Base-by-base conservation (phyloP, 2,113 vertebrate genomes). In the Ardeotis arabs region DNA sequence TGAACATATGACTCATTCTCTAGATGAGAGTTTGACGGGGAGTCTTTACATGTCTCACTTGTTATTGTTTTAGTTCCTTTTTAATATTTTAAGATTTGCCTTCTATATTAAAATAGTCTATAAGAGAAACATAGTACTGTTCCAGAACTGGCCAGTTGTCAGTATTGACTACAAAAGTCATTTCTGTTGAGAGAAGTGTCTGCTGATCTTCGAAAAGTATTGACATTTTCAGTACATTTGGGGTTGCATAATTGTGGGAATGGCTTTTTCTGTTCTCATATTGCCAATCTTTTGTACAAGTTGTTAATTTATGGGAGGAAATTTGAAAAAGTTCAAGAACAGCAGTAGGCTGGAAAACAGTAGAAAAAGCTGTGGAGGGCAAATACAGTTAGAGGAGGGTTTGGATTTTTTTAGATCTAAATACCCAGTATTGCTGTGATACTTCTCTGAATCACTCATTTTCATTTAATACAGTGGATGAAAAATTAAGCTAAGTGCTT, bases 401-500 rank as follows among this genome's bases (percentile, higher is more conserved):
- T 77, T 74, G 29, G 16, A 11, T 29, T 66, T 66, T 59, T 93
- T 76, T 62, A 31, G 12, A 29, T 83, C 75, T 77, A 25, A 85
- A 47, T 73, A 49, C 10, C 6, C 16, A 2, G 12, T 52, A 56
- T 89, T 84, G 68, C 39, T 88, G 19, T 63, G 77, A 49, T 63
- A 29, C 15, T 69, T 84, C n/a, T 84, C 66, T 39, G 29, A 75
- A 70, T 81, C 75, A 63, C 31, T 84, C 35, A 39, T 74, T 69
- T 85, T 58, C 55, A 13, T 70, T 59, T 64, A 64, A 90, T 87
- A 73, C 17, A 55, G 63, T 49, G 20, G 29, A 91, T 83, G 62
- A 76, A 91, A 94, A 88, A 93, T 95, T 83, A 91, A 86, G 74
- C 74, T 56, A 77, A 93, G 66, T 76, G 74, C 87, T 92, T 84